Percentiles rank a stretch among this genome's conserved stretches.
phyloP scores from a whole-genome alignment of 1,140 invertebrate genomes.

The Alviniconcha marisindica region DNA sequence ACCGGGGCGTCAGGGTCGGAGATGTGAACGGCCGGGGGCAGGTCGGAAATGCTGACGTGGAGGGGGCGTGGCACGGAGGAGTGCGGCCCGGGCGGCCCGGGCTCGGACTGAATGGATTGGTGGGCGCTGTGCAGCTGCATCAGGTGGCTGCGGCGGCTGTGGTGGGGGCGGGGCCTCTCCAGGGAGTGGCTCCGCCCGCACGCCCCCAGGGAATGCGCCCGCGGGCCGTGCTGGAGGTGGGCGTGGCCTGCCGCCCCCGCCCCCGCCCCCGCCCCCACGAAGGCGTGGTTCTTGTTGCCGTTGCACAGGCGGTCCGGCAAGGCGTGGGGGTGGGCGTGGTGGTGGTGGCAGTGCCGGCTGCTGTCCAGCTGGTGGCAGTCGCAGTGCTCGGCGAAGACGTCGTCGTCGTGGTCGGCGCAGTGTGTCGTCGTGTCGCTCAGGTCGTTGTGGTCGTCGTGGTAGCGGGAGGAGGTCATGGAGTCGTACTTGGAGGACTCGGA shows the following conservation, averaged over 20 bases:
- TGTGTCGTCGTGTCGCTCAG: conserved; percentile 68
- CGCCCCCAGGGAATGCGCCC: not conserved
- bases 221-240: not conserved
- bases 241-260: not conserved
- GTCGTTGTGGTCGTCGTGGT: conserved; percentile 61
- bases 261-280: not conserved
- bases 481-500: conserved; percentile 63
- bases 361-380: conserved; percentile 32
- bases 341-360: not conserved
- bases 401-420: conserved; percentile 58
- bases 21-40: conserved; percentile 33
- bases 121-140: conserved; percentile 28
- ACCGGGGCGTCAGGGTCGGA: conserved; percentile 24
- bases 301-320: conserved; percentile 7
- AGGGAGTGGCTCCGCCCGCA: conserved; percentile 19
- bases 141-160: not conserved
- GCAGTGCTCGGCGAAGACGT: conserved; percentile 54
- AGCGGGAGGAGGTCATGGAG: conserved; percentile 68
- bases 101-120: conserved; percentile 28
- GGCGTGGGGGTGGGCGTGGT: not conserved
- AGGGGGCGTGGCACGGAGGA: conserved; percentile 7
- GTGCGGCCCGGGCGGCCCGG: not conserved
- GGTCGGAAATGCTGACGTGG: conserved; percentile 40
- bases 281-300: conserved; percentile 29
- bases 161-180: conserved; percentile 20